These are phyloP conservation scores for Microctenopoma lineatum DNA, from an alignment of 2,797 vertebrate species.

Conservation along the genomic window DNA sequence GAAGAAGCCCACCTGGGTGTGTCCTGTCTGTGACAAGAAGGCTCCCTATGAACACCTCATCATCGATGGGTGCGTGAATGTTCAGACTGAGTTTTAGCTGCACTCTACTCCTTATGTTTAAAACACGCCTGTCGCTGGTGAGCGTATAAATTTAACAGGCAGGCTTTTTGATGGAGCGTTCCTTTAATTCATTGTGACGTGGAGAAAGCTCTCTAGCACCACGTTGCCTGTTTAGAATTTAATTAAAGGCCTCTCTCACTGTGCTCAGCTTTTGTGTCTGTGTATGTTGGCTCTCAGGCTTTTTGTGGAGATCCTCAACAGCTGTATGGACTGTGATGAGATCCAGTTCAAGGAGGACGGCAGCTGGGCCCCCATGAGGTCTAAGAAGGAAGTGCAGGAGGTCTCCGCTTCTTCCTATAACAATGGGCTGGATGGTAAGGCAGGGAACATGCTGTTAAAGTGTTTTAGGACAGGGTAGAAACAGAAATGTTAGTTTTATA, in stretches of 20 bases:
- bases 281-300: slow-evolving; percentile 81
- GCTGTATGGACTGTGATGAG: slow-evolving; percentile 95
- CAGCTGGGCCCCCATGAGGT: slow-evolving; percentile 97
- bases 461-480: background rate
- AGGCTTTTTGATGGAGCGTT: background rate
- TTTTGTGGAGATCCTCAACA: slow-evolving; percentile 98
- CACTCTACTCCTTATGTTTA: no score
- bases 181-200: background rate
- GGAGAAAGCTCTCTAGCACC: background rate
- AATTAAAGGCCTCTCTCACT: slow-evolving; percentile 11
- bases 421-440: slow-evolving; percentile 92
- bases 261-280: background rate
- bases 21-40: slow-evolving; percentile 98
- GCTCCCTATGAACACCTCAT: slow-evolving; percentile 97
- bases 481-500: slow-evolving; percentile 4
- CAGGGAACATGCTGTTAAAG: background rate
- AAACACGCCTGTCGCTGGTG: background rate
- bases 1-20: slow-evolving; percentile 99
- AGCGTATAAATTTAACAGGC: background rate
- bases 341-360: slow-evolving; percentile 99
- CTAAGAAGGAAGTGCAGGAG: slow-evolving; percentile 96
- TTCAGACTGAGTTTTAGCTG: no score
- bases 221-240: background rate
- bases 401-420: slow-evolving; percentile 84
- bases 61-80: slow-evolving; percentile 87